Evolutionary conservation across 2,113 vertebrate genomes (phyloP).

Genomic region (Sporophila hypoxantha): DNA sequence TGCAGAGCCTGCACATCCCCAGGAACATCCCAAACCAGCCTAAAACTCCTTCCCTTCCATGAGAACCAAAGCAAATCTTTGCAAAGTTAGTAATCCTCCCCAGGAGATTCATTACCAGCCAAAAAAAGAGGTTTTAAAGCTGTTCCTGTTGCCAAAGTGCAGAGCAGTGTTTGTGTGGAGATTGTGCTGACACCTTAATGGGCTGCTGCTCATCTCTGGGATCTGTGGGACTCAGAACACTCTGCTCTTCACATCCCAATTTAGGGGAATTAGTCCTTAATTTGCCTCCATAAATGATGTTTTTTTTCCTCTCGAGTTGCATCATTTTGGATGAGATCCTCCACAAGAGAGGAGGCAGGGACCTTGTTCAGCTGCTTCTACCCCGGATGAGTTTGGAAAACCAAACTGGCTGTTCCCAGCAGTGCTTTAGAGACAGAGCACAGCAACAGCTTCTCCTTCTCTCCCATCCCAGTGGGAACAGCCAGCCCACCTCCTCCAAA

Average conservation of each 20-base stretch:
- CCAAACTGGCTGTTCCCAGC: background rate
- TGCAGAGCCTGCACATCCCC: background rate
- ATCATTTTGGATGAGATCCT: background rate
- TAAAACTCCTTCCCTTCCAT: background rate
- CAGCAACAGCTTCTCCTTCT: background rate
- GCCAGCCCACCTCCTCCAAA: background rate
- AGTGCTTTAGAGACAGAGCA: accelerated
- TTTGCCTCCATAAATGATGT: background rate
- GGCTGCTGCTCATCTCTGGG: background rate
- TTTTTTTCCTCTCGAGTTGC: background rate
- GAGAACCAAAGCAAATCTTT: background rate
- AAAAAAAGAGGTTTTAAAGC: background rate
- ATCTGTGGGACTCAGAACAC: background rate
- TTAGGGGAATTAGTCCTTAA: background rate
- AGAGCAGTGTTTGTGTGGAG: background rate
- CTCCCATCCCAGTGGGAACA: background rate
- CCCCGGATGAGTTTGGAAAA: background rate
- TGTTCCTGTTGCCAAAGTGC: background rate
- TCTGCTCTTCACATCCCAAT: background rate
- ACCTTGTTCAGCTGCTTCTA: background rate
- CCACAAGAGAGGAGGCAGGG: background rate
- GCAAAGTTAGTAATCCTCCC: background rate
- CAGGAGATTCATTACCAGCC: background rate
- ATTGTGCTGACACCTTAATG: background rate
- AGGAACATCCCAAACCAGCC: background rate